Evolutionary conservation across 2,113 vertebrate genomes (phyloP).

Genomic region (Zosterops pallidus): DNA sequence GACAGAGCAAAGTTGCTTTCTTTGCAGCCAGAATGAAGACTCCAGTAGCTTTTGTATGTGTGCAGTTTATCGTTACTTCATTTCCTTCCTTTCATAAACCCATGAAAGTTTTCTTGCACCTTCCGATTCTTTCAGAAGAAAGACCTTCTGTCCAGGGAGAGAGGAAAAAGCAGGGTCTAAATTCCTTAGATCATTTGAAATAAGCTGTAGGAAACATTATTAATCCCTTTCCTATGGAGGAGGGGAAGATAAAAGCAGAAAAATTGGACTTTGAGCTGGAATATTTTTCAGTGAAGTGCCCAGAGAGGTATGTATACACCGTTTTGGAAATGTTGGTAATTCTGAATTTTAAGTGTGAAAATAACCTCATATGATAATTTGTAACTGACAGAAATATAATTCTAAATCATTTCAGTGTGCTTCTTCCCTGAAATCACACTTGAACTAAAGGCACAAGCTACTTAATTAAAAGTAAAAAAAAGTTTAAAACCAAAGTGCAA

Average conservation of each 20-base stretch:
- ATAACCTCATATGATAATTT: background rate
- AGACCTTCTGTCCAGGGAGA: background rate
- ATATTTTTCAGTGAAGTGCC: background rate
- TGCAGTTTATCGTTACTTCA: conserved; percentile 7
- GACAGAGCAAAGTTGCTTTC: background rate
- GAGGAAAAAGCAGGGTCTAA: background rate
- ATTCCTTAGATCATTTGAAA: background rate
- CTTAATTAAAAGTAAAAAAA: background rate
- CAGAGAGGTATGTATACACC: background rate
- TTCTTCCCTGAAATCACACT: background rate
- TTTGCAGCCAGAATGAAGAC: background rate
- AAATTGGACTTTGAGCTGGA: background rate
- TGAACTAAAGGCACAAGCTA: background rate
- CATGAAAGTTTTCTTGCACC: background rate
- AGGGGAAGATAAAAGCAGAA: background rate
- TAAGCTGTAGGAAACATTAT: background rate
- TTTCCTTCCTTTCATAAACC: conserved; percentile 32
- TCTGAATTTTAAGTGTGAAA: background rate
- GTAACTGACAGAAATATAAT: background rate
- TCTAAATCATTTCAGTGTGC: background rate
- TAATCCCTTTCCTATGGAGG: background rate
- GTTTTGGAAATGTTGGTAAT: background rate
- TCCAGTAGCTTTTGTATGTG: background rate
- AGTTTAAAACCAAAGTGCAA: background rate
- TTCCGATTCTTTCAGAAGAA: background rate